These are phyloP conservation scores for Ochropleura leucogaster DNA, from an alignment of 2,888 invertebrate genomes.

Conservation along the genomic window DNA sequence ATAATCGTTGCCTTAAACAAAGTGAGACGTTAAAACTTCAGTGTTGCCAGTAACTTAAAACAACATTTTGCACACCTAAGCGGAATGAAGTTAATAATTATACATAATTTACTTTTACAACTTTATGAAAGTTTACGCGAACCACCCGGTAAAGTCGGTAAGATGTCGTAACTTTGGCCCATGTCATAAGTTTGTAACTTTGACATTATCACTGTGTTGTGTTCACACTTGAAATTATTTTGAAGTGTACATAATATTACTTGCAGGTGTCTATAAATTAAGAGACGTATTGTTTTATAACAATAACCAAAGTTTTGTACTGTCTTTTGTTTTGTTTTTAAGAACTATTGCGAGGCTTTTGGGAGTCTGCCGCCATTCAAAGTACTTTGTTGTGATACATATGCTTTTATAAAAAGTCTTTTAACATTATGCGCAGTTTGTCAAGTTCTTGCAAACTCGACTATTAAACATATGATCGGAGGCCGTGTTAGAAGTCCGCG, in stretches of 20 bases:
- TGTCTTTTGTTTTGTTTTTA: slow-evolving; percentile 5
- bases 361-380: neutral
- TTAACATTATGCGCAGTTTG: neutral
- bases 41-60: slow-evolving; percentile 68
- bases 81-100: slow-evolving; percentile 75
- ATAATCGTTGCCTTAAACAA: slow-evolving; percentile 65
- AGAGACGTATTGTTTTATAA: slow-evolving; percentile 23
- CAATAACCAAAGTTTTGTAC: slow-evolving; percentile 5
- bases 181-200: slow-evolving; percentile 63
- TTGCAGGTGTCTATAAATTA: slow-evolving; percentile 27
- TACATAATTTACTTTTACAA: slow-evolving; percentile 76
- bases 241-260: slow-evolving; percentile 24
- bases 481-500: too few species aligned
- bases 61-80: slow-evolving; percentile 76
- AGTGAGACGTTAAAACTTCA: slow-evolving; percentile 71
- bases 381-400: neutral
- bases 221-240: slow-evolving; percentile 59
- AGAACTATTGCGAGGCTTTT: neutral
- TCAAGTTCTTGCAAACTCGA: neutral
- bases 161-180: slow-evolving; percentile 61
- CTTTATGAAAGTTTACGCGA: slow-evolving; percentile 70
- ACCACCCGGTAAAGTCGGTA: slow-evolving; percentile 62
- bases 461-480: too few species aligned
- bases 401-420: neutral
- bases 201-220: slow-evolving; percentile 63